These are phyloP conservation scores for Buphagus erythrorhynchus DNA, from an alignment of 2,797 vertebrate species.

Conservation along the genomic window DNA sequence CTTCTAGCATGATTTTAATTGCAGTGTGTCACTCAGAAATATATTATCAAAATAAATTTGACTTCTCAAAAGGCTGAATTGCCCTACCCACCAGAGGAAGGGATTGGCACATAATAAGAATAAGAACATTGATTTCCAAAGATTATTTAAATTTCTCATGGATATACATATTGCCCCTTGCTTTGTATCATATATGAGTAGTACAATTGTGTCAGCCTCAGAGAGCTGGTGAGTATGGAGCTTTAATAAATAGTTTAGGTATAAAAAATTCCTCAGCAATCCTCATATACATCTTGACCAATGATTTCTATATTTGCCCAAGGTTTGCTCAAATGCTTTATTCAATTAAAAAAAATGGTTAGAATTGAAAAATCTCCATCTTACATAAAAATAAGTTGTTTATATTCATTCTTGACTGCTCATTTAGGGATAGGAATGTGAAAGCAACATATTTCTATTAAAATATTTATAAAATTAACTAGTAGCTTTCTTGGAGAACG, in stretches of 20 bases:
- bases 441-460: slow-evolving; percentile 2
- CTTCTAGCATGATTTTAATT: background rate
- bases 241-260: background rate
- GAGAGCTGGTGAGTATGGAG: background rate
- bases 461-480: slow-evolving; percentile 44
- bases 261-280: background rate
- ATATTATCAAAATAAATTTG: background rate
- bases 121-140: background rate
- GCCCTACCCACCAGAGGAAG: background rate
- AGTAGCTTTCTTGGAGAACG: slow-evolving; percentile 29
- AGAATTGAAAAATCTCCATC: background rate
- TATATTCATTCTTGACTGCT: background rate
- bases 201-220: background rate
- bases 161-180: background rate
- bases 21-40: background rate
- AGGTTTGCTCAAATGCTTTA: background rate
- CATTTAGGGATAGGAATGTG: background rate
- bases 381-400: background rate
- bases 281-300: background rate
- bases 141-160: background rate
- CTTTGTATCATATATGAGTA: background rate
- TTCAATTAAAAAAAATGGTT: background rate
- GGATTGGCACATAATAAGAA: background rate
- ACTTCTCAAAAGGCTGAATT: background rate
- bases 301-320: background rate